A percentile compares a stretch with the other conserved stretches of the same genome.
Conservation (phyloP, 1,140 invertebrate species). For the Brachionus angularis region DNA sequence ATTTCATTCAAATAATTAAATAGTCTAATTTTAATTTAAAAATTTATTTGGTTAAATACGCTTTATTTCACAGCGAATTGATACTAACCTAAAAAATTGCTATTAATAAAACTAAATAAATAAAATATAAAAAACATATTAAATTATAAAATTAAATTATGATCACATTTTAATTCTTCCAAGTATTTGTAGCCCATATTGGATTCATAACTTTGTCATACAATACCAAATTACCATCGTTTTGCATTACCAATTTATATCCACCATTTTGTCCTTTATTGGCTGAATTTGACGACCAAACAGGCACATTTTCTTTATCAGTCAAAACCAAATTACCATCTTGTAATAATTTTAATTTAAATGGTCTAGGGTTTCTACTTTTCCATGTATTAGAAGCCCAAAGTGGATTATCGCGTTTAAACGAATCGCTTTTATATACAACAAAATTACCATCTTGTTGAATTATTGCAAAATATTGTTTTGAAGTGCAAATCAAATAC, state of each 20-base stretch:
- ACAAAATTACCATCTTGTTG: conserved; percentile 1
- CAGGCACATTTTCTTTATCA: not conserved
- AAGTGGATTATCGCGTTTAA: not conserved
- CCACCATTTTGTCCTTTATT: not conserved
- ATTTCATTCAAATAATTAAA: too few relatives aligned
- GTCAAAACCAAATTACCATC: not conserved
- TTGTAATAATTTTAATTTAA: not conserved
- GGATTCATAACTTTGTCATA: not conserved
- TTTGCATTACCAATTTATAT: not conserved
- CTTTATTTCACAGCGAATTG: too few relatives aligned
- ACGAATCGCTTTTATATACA: not conserved
- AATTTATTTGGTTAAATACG: too few relatives aligned
- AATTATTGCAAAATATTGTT: not conserved
- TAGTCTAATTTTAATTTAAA: too few relatives aligned
- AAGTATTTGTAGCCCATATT: conserved; percentile 1
- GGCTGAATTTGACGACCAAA: not conserved
- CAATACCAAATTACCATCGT: not conserved
- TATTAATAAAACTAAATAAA: too few relatives aligned
- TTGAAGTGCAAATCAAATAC: not conserved
- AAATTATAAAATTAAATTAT: not conserved
- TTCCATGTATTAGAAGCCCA: conserved; percentile 17
- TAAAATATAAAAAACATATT: too few relatives aligned
- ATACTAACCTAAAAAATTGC: too few relatives aligned
- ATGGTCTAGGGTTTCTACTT: not conserved
- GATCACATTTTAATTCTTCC: not conserved